phyloP scores from a whole-genome alignment of 1,140 invertebrate genomes.

The Oncopodura yosiiana region DNA sequence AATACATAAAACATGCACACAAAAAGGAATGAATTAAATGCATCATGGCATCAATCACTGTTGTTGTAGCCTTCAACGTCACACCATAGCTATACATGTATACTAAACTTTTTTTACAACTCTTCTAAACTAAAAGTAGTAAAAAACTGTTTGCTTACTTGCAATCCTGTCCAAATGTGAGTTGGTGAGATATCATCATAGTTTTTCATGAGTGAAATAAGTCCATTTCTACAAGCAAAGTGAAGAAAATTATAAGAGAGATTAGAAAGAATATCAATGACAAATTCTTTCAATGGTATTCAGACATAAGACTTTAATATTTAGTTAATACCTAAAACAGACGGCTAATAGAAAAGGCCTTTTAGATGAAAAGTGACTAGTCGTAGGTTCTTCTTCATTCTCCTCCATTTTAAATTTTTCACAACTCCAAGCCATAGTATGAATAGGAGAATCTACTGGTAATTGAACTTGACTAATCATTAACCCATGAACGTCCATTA shows the following conservation, averaged over 20 bases:
- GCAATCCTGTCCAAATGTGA: conserved; percentile 68
- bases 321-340: not conserved
- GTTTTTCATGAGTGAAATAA: conserved; percentile 73
- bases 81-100: too few species aligned
- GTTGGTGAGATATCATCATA: conserved; percentile 86
- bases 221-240: conserved; percentile 77
- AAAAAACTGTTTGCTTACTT: too few species aligned
- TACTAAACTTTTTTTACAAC: too few species aligned
- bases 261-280: conserved; percentile 52
- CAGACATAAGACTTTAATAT: not conserved
- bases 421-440: conserved; percentile 88
- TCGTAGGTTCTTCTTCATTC: conserved; percentile 53
- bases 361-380: not conserved
- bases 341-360: too few species aligned
- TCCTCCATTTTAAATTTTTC: conserved; percentile 98
- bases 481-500: conserved; percentile 90
- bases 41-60: too few species aligned
- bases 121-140: too few species aligned
- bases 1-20: conserved; percentile 2
- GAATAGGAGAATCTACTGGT: conserved; percentile 62
- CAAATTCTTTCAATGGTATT: conserved; percentile 9
- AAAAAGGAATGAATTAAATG: too few species aligned
- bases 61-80: too few species aligned
- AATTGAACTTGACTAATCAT: conserved; percentile 87
- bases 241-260: too few species aligned